A percentile compares a stretch with the other conserved stretches of the same genome.
Evolutionary conservation across 1,140 invertebrate species (phyloP).

Genomic region (Chelonus insularis): DNA sequence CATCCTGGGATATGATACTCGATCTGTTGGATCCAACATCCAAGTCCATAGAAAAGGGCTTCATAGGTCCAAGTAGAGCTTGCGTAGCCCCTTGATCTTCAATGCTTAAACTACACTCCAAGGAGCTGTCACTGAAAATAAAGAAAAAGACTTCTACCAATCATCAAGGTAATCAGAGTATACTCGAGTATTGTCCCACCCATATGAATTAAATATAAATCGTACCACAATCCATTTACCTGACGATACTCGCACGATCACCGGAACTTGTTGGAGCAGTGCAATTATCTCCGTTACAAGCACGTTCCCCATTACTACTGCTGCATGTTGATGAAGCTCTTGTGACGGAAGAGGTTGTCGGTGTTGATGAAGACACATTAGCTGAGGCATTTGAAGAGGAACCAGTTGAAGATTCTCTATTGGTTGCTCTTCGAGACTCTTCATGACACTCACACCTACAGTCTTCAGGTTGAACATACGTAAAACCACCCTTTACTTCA

Average conservation of each 20-base stretch:
- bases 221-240: constrained; percentile 47
- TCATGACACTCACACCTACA: constrained; percentile 82
- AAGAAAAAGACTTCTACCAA: constrained; percentile 57
- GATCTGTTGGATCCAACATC: constrained; percentile 63
- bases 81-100: constrained; percentile 45
- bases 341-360: constrained; percentile 29
- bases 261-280: constrained; percentile 29
- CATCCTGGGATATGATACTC: constrained; percentile 61
- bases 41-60: constrained; percentile 63
- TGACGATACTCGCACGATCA: constrained; percentile 47
- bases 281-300: constrained; percentile 40
- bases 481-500: constrained; percentile 60
- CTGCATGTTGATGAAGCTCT: constrained; percentile 28
- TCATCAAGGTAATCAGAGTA: constrained; percentile 41
- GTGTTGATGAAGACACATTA: constrained; percentile 36
- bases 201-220: constrained; percentile 16
- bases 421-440: constrained; percentile 50
- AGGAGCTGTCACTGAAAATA: constrained; percentile 63
- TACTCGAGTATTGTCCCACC: constrained; percentile 18
- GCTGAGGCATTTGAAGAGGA: constrained; percentile 29
- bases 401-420: constrained; percentile 35
- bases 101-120: constrained; percentile 53
- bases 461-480: constrained; percentile 80
- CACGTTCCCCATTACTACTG: constrained; percentile 35
- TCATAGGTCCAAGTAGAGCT: constrained; percentile 42